Evolutionary conservation across 2,797 vertebrate genomes (phyloP).

Genomic region (Sebastes itinus): DNA sequence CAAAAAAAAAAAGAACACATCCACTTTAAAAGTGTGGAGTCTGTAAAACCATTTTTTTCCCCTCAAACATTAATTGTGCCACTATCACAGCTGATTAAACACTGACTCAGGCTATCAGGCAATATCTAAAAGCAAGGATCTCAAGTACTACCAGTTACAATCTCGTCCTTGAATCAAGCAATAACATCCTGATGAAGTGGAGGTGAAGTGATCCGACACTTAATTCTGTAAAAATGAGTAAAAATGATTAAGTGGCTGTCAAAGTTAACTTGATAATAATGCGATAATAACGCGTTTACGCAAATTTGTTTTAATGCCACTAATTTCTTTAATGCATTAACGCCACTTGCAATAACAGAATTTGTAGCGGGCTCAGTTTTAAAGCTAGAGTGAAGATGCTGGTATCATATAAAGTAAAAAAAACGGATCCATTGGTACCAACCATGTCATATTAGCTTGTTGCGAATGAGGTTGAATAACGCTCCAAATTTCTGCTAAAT

Average conservation of each 20-base stretch:
- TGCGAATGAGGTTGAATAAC: too few relatives aligned
- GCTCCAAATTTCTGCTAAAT: too few relatives aligned
- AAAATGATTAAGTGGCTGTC: background rate
- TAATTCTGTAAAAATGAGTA: background rate
- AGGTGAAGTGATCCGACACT: background rate
- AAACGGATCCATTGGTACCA: too few relatives aligned
- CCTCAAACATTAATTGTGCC: background rate
- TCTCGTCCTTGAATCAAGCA: background rate
- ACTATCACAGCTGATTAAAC: constrained; percentile 25
- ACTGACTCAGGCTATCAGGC: constrained; percentile 14
- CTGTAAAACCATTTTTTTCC: background rate
- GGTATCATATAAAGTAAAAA: too few relatives aligned
- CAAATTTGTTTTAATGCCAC: too few relatives aligned
- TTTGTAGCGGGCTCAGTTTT: too few relatives aligned
- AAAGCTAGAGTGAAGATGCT: too few relatives aligned
- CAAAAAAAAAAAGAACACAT: background rate
- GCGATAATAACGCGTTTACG: too few relatives aligned
- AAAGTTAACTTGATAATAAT: too few relatives aligned
- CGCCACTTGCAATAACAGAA: too few relatives aligned
- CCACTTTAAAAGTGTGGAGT: background rate
- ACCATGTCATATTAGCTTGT: too few relatives aligned
- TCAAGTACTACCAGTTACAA: background rate
- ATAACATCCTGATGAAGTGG: background rate
- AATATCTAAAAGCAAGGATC: constrained; percentile 6
- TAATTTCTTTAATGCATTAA: too few relatives aligned